Percentiles rank a stretch among this genome's conserved stretches.
phyloP scores from a whole-genome alignment of 2,113 vertebrate species.

The Piaya cayana region DNA sequence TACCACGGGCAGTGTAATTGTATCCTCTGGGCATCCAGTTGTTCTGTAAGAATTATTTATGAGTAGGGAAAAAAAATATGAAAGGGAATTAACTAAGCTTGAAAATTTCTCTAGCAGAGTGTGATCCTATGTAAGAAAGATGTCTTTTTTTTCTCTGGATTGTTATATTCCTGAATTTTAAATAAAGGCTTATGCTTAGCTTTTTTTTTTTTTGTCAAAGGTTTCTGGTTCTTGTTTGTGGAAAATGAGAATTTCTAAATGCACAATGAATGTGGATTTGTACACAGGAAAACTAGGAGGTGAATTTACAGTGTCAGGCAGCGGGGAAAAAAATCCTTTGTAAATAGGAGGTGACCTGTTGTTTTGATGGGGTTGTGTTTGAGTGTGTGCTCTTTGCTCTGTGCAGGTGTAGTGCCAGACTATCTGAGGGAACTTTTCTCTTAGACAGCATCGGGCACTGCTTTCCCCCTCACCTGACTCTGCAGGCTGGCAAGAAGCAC shows the following conservation, averaged over 20 bases:
- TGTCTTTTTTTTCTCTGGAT: neutral
- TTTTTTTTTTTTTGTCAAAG: neutral
- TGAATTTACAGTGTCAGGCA: neutral
- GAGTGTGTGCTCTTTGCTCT: neutral
- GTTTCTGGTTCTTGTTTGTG: neutral
- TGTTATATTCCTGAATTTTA: neutral
- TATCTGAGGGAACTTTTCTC: neutral
- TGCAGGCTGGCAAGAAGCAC: neutral
- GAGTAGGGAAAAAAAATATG: neutral
- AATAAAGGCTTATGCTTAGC: neutral
- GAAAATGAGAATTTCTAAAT: neutral
- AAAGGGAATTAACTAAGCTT: neutral
- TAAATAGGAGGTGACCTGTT: neutral
- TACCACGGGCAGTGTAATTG: neutral
- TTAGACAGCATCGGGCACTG: neutral
- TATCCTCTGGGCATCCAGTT: neutral
- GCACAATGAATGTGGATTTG: neutral
- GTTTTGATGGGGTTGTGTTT: neutral
- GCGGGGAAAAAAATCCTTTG: neutral
- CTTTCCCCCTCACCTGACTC: neutral
- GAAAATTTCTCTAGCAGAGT: neutral
- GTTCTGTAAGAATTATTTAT: neutral
- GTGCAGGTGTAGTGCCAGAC: neutral
- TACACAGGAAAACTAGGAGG: neutral
- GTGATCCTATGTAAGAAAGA: neutral